Base-by-base conservation (phyloP, 1,140 invertebrate species). In the Limonius californicus region DNA sequence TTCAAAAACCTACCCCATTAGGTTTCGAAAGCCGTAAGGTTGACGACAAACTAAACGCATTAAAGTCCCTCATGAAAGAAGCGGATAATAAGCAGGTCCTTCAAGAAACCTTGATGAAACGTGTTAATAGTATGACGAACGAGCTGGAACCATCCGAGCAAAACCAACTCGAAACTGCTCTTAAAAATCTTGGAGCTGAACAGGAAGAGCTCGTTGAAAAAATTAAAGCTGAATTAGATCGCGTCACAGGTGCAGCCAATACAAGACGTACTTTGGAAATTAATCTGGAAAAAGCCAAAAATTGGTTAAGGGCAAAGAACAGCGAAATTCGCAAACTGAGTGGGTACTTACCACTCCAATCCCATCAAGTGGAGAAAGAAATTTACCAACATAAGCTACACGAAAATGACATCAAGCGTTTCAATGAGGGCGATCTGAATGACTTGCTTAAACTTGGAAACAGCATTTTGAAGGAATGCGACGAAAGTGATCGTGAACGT, bases 81-180 rank as follows among this genome's bases (percentile, higher is more conserved):
- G 84, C 89, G 7, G 91, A 94, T 70, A 86, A 86, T 4, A 94
- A 94, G 74, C 87, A 90, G 69, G 84, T 90, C 1, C 80, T 92
- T 4, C 85, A 93, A 35, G 89, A 93, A 64, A 89, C 88, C 1
- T 76, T 95, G 7, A 87, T 90, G 66, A 91, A 91, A 74, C 87
- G 92, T 47, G 84, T 95, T 2, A 85, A 87, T 42, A 89, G 89
- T 56, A 88, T 97, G 79, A 84, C 89, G 70, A 84, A 87, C 62
- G 93, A 96, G 75, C 73, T 96, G n/a, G 92, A 95, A 73, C 83
- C 84, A 57, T 82, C 83, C 15, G 90, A 92, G 72, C 86, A 89
- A 61, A 83, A 85, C 61, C 84, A 89, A 73, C 70, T 92, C 42
- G 88, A 90, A 72, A 80, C 82, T 0, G 82, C 85, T 14, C 77